phyloP scores from a whole-genome alignment of 2,888 invertebrate species.

The Sylvicola fuscatus region DNA sequence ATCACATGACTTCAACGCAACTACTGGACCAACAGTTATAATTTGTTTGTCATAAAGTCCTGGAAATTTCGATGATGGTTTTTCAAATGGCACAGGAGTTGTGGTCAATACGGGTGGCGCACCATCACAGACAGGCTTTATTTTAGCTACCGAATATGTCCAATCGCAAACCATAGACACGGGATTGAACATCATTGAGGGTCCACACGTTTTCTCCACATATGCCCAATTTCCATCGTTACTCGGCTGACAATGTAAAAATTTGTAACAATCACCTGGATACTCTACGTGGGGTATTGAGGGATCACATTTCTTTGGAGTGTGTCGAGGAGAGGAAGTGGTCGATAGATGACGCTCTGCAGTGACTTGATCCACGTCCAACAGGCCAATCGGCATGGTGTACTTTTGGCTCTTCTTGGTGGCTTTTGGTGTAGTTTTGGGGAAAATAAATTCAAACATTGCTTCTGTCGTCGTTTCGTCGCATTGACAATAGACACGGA shows the following conservation, averaged over 20 bases:
- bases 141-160: conserved; percentile 31
- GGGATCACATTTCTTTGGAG: conserved; percentile 19
- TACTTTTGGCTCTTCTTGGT: not conserved
- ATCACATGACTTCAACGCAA: conserved; percentile 16
- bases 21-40: too few species aligned
- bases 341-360: not conserved
- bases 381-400: too few species aligned
- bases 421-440: not conserved
- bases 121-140: conserved; percentile 37
- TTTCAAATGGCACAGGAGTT: conserved; percentile 4
- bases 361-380: conserved; percentile 1
- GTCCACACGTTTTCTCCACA: conserved; percentile 43
- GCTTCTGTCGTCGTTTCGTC: conserved; percentile 7
- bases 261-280: conserved; percentile 43
- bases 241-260: conserved; percentile 42
- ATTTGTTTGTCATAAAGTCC: too few species aligned
- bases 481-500: conserved; percentile 52
- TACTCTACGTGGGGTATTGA: conserved; percentile 35
- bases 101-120: conserved; percentile 5
- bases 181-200: conserved; percentile 45
- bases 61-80: not conserved
- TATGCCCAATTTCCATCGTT: conserved; percentile 23
- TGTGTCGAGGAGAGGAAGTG: not conserved
- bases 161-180: conserved; percentile 39
- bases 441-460: not conserved